These are phyloP conservation scores for Rhinogobius similis DNA, from an alignment of 2,113 vertebrate species.

Conservation along the genomic window DNA sequence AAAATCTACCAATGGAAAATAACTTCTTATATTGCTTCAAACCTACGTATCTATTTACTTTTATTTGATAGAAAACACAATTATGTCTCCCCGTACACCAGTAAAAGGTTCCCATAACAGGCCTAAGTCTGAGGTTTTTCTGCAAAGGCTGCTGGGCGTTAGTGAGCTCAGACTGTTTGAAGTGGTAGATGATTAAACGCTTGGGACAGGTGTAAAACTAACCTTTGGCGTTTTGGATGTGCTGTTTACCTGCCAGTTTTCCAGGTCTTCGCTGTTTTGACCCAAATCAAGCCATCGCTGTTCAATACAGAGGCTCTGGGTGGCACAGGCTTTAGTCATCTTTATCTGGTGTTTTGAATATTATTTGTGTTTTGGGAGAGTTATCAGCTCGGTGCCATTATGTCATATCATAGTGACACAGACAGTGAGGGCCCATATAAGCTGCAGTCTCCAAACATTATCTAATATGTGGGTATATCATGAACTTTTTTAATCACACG, in stretches of 20 bases:
- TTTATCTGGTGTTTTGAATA: constrained; percentile 32
- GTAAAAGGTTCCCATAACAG: background rate
- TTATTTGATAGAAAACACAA: constrained; percentile 65
- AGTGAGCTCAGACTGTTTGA: constrained; percentile 83
- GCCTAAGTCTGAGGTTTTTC: constrained; percentile 15
- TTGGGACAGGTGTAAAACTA: constrained; percentile 95
- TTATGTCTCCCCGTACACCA: constrained; percentile 56
- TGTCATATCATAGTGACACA: constrained; percentile 62
- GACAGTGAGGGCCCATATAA: constrained; percentile 30
- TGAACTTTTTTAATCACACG: constrained; percentile 26
- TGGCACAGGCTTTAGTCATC: constrained; percentile 10
- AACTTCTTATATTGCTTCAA: no score
- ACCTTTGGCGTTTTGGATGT: constrained; percentile 92
- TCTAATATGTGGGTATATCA: constrained; percentile 24
- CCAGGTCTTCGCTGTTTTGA: background rate
- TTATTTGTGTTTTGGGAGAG: constrained; percentile 29
- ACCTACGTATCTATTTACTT: no score
- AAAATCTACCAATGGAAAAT: no score
- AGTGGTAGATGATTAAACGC: constrained; percentile 99
- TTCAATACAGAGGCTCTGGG: background rate
- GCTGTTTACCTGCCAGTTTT: background rate
- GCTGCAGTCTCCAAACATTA: constrained; percentile 31
- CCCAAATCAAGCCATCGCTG: background rate
- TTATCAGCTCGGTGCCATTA: constrained; percentile 41
- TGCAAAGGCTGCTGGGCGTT: constrained; percentile 66